Evolutionary conservation across 1,140 invertebrate genomes (phyloP), one percentile per base, ranked within the genome.

Genomic region (Aphelinus certus): DNA sequence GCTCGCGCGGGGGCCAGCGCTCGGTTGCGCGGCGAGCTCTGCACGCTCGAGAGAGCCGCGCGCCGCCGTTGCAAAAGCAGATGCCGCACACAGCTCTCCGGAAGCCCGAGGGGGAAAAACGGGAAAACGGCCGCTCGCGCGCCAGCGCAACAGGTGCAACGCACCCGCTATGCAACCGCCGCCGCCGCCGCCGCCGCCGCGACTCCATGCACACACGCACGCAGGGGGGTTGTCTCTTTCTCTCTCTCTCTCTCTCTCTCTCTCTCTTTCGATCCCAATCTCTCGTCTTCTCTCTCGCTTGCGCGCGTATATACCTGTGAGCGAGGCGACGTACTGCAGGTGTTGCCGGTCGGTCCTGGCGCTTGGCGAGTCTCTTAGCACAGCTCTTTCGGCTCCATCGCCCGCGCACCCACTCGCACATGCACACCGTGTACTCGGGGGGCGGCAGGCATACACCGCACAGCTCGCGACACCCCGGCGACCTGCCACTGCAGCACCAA

Each of bases 21-120:
- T 58, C 62, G 46, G 49, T 64, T 58, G 56, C 55, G 65, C 62
- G 26, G 26, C 26, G 26, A 26, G 26, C 26, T 26, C 7, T 60
- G 42, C 71, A 74, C 72, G 72, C 65, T 74, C 72, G 72, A 74
- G 72, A 69, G 72, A 4, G 45, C 53, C 0, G 5, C 48, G 6
- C 63, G 57, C 42, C 63, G 47, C 55, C 48, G 64, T 73, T 73
- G 71, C 57, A 67, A 73, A 67, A 67, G 4, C 4, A 53, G 26
- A 26, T 26, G 26, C 26, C 26, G 26, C 26, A 26, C 26, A 26
- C 10, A 9, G 58, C 67, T 75, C 64, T 69, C 67, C 73, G 73
- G 68, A 75, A 70, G 73, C 61, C 55, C 67, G 62, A 75, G 66
- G 62, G 62, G 68, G 62, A 68, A 68, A 75, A 70, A 70, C 66